Conservation (phyloP, 2,797 vertebrate genomes). For the Ctenopoma multispine region DNA sequence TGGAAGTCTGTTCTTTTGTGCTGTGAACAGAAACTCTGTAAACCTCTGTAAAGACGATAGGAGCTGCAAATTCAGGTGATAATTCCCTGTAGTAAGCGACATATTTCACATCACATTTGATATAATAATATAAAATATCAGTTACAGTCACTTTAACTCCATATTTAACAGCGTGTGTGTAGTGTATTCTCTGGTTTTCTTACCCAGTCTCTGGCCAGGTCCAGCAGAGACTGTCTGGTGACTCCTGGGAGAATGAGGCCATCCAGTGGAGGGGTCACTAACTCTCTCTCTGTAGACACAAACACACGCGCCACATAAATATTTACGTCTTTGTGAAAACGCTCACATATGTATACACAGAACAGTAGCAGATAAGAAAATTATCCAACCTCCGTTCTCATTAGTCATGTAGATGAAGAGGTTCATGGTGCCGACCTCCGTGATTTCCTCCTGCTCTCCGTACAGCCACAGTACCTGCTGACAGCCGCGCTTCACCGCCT, state of each 20-base stretch:
- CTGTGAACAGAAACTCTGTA: not conserved
- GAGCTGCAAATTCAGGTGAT: not conserved
- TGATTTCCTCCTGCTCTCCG: conserved; percentile 88
- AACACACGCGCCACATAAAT: not conserved
- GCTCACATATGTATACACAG: not conserved
- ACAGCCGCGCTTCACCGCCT: conserved; percentile 85
- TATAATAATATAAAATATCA: too few relatives aligned
- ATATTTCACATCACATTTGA: too few relatives aligned
- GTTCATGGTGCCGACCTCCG: conserved; percentile 95
- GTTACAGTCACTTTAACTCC: not conserved
- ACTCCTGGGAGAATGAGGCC: conserved; percentile 93
- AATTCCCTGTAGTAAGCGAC: not conserved
- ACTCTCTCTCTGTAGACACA: conserved; percentile 83
- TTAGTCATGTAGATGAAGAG: conserved; percentile 93
- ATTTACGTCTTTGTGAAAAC: not conserved
- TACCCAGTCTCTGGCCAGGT: conserved; percentile 89
- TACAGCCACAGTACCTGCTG: conserved; percentile 95
- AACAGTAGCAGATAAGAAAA: not conserved
- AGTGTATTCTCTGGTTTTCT: conserved; percentile 30
- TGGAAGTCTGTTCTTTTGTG: too few relatives aligned
- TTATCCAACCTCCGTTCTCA: conserved; percentile 84
- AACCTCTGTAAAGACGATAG: not conserved
- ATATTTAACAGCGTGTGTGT: not conserved
- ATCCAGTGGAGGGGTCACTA: conserved; percentile 89
- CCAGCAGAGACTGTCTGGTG: conserved; percentile 90